These are phyloP conservation scores for Osmerus eperlanus DNA, from an alignment of 2,113 vertebrate genomes.

Conservation along the genomic window DNA sequence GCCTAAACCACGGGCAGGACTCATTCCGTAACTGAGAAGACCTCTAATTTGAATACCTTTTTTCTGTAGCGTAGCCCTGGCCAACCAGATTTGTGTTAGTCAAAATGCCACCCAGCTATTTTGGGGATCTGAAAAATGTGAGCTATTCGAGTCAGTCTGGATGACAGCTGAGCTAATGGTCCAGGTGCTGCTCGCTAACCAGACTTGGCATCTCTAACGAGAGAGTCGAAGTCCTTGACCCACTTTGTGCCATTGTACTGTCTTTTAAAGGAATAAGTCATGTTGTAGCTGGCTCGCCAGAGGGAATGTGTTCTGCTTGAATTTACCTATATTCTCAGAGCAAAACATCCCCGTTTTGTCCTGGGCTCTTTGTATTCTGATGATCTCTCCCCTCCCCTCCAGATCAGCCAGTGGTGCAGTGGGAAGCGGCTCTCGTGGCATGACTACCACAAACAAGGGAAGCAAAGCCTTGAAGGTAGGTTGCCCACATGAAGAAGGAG, in stretches of 20 bases:
- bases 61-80: neutral
- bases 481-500: too few species aligned
- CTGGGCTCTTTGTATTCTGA: neutral
- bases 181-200: constrained; percentile 29
- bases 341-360: too few species aligned
- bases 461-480: constrained; percentile 98
- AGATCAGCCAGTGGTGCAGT: constrained; percentile 73
- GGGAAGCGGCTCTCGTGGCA: constrained; percentile 86
- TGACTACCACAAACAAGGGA: constrained; percentile 99
- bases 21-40: neutral
- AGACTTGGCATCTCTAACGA: constrained; percentile 30
- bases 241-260: constrained; percentile 42
- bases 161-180: constrained; percentile 33
- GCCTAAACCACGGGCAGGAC: too few species aligned
- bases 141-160: constrained; percentile 19
- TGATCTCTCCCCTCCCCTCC: constrained; percentile 38
- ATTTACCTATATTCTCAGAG: neutral
- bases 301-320: neutral
- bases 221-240: constrained; percentile 57
- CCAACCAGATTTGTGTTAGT: neutral
- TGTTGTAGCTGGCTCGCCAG: constrained; percentile 11
- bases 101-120: constrained; percentile 22
- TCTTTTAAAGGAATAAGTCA: constrained; percentile 35
- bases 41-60: neutral
- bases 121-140: constrained; percentile 6